Evolutionary conservation across 2,797 vertebrate genomes (phyloP).

Genomic region (Oophaga sylvatica): DNA sequence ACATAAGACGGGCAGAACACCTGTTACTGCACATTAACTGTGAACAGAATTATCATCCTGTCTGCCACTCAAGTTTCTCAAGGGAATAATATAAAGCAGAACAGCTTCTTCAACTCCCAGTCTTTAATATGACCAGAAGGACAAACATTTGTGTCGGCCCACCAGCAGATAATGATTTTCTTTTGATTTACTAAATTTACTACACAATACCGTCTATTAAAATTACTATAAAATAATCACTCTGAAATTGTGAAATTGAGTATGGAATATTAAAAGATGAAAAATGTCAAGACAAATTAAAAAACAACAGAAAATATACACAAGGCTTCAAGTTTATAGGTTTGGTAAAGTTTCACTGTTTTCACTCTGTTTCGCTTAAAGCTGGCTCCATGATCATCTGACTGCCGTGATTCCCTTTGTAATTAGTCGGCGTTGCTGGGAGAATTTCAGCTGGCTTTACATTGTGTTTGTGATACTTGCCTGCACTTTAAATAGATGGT

Average conservation of each 20-base stretch:
- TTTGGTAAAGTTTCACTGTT: too few relatives aligned
- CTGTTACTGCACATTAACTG: slow-evolving; percentile 73
- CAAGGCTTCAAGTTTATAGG: too few relatives aligned
- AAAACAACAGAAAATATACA: too few relatives aligned
- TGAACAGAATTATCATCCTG: slow-evolving; percentile 73
- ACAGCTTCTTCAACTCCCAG: slow-evolving; percentile 66
- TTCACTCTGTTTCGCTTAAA: too few relatives aligned
- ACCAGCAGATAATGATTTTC: slow-evolving; percentile 32
- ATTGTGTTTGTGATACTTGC: too few relatives aligned
- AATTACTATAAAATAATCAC: neutral
- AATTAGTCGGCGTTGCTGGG: too few relatives aligned
- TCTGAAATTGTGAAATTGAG: neutral
- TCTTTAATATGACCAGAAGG: slow-evolving; percentile 61
- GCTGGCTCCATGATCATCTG: too few relatives aligned
- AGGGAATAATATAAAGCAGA: slow-evolving; percentile 57
- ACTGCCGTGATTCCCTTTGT: too few relatives aligned
- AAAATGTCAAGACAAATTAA: too few relatives aligned
- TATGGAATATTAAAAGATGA: neutral
- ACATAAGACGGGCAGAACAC: too few relatives aligned
- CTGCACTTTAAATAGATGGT: too few relatives aligned
- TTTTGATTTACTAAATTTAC: neutral
- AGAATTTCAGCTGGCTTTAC: too few relatives aligned
- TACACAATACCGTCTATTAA: neutral
- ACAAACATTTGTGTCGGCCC: slow-evolving; percentile 63
- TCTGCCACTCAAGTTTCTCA: slow-evolving; percentile 72